Percentiles rank a stretch among this genome's conserved stretches.
Evolutionary conservation across 2,797 vertebrate genomes (phyloP).

Genomic region (Myotis pilosus): DNA sequence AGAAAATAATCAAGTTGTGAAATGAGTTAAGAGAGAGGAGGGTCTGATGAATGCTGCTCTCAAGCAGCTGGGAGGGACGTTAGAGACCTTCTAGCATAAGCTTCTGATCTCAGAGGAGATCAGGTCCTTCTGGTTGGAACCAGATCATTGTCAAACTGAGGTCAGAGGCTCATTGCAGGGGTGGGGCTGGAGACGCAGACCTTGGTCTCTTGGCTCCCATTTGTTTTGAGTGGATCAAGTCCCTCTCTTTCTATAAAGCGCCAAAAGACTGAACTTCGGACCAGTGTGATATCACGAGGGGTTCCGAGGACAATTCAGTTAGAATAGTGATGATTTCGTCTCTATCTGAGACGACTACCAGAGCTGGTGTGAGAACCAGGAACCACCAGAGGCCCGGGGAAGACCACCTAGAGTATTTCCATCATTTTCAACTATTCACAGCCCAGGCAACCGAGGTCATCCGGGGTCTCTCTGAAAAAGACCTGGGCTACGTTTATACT

Average conservation of each 20-base stretch:
- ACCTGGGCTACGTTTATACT: background rate
- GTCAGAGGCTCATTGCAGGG: background rate
- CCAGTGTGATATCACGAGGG: background rate
- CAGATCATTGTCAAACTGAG: background rate
- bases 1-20: conserved; percentile 4
- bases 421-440: background rate
- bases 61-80: background rate
- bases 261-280: background rate
- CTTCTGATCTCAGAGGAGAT: background rate
- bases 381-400: background rate
- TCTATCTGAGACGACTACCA: background rate
- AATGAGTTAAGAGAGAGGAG: background rate
- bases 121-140: background rate
- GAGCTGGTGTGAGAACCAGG: background rate
- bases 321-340: background rate
- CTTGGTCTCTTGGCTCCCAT: background rate
- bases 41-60: background rate
- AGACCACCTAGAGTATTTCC: background rate
- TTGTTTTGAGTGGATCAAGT: background rate
- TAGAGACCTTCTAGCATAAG: background rate
- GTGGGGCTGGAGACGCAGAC: background rate
- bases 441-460: background rate
- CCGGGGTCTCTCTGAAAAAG: background rate
- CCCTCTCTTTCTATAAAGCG: background rate
- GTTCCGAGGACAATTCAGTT: background rate